phyloP scores from a whole-genome alignment of 1,140 invertebrate species.

The Drosophila arawakana region DNA sequence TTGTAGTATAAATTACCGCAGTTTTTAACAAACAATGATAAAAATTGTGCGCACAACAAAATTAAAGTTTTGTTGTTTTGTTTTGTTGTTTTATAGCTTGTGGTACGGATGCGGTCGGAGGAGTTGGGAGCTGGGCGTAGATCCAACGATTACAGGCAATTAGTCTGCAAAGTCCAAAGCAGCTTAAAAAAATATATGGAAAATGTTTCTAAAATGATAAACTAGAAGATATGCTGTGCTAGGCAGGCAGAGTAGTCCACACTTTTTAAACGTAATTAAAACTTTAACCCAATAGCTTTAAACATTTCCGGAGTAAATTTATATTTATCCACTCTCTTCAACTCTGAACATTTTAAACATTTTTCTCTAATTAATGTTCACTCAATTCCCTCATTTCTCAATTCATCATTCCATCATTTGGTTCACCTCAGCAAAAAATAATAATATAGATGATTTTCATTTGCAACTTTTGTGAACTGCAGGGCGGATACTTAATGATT shows the following conservation, averaged over 20 bases:
- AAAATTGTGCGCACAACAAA: slow-evolving; percentile 67
- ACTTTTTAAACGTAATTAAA: too few relatives aligned
- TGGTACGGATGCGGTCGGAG: not conserved
- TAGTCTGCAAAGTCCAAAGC: slow-evolving; percentile 50
- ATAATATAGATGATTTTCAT: not conserved
- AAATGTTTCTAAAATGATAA: not conserved
- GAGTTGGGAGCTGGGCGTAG: not conserved
- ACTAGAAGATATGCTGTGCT: not conserved
- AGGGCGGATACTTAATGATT: slow-evolving; percentile 40
- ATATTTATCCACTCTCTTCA: not conserved
- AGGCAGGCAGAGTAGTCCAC: not conserved
- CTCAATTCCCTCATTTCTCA: not conserved
- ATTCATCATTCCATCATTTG: not conserved
- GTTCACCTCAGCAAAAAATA: slow-evolving; percentile 4
- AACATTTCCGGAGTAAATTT: not conserved
- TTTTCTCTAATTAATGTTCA: slow-evolving; percentile 1
- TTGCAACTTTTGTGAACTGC: slow-evolving; percentile 32
- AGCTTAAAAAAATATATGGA: not conserved
- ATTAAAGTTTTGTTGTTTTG: slow-evolving; percentile 65
- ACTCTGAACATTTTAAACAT: not conserved
- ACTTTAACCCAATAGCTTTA: not conserved
- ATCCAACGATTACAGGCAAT: slow-evolving; percentile 62
- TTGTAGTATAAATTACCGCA: slow-evolving; percentile 81
- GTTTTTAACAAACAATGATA: slow-evolving; percentile 78
- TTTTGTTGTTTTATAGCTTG: slow-evolving; percentile 29